phyloP scores from a whole-genome alignment of 1,140 invertebrate genomes.

The Glossosoma conforme region DNA sequence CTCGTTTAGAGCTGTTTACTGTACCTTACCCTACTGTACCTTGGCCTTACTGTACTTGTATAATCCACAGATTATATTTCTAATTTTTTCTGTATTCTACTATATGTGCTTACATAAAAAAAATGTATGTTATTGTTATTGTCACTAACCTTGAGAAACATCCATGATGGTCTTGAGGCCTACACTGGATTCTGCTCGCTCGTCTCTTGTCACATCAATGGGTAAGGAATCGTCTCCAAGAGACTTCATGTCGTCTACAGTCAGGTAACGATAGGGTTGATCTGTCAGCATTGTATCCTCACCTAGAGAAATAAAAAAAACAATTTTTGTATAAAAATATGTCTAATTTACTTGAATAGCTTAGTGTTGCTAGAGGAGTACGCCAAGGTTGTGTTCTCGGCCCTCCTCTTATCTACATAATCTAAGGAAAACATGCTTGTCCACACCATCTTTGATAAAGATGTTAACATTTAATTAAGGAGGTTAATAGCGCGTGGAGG shows the following conservation, averaged over 20 bases:
- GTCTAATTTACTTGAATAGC: background rate
- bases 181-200: slow-evolving; percentile 60
- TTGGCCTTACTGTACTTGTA: background rate
- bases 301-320: slow-evolving; percentile 49
- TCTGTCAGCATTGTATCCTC: slow-evolving; percentile 86
- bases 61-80: background rate
- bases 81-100: background rate
- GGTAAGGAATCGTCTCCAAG: slow-evolving; percentile 88
- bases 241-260: slow-evolving; percentile 92
- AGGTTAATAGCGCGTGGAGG: too few species aligned
- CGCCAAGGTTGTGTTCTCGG: too few species aligned
- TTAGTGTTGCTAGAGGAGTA: background rate
- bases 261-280: slow-evolving; percentile 87
- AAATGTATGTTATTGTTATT: too few species aligned
- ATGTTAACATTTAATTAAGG: too few species aligned
- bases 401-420: too few species aligned
- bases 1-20: background rate
- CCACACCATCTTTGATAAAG: too few species aligned
- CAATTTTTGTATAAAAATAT: background rate
- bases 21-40: background rate
- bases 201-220: slow-evolving; percentile 87
- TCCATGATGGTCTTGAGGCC: slow-evolving; percentile 52
- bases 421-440: too few species aligned
- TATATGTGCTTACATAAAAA: too few species aligned
- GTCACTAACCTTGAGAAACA: slow-evolving; percentile 41